phyloP scores from a whole-genome alignment of 2,113 vertebrate genomes.

The Zosterops japonicus region DNA sequence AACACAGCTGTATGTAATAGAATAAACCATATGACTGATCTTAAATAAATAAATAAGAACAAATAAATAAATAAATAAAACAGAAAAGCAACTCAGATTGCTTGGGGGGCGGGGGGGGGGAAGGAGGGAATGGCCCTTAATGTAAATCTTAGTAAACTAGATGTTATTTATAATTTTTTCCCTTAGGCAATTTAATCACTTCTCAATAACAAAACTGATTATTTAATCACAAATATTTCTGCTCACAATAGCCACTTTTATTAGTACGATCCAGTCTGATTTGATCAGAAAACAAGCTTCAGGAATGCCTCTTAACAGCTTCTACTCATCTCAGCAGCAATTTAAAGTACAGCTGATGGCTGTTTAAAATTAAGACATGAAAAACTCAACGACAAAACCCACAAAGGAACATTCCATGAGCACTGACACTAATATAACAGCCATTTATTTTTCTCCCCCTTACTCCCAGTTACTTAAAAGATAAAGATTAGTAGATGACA shows the following conservation, averaged over 20 bases:
- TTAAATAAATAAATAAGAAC: background rate
- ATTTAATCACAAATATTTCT: slow-evolving; percentile 38
- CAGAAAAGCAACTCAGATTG: slow-evolving; percentile 1
- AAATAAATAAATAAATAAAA: background rate
- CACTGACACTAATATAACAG: background rate
- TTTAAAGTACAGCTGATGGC: background rate
- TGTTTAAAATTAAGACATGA: background rate
- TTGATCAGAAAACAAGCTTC: slow-evolving; percentile 44
- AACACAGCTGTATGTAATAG: background rate
- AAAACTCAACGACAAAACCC: background rate
- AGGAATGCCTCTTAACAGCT: background rate
- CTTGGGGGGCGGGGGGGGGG: accelerated
- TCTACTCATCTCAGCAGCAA: background rate
- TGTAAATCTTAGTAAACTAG: slow-evolving; percentile 18
- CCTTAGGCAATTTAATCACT: slow-evolving; percentile 30
- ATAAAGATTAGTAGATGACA: background rate
- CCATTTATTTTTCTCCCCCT: background rate
- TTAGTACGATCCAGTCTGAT: slow-evolving; percentile 37
- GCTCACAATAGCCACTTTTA: slow-evolving; percentile 27
- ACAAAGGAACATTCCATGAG: background rate
- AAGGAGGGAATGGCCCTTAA: background rate
- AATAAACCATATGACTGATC: background rate
- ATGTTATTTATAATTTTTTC: background rate
- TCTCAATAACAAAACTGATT: slow-evolving; percentile 40
- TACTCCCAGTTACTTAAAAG: background rate